Base-by-base conservation (phyloP, 1,140 invertebrate species). In the Drosophila tsacasi region DNA sequence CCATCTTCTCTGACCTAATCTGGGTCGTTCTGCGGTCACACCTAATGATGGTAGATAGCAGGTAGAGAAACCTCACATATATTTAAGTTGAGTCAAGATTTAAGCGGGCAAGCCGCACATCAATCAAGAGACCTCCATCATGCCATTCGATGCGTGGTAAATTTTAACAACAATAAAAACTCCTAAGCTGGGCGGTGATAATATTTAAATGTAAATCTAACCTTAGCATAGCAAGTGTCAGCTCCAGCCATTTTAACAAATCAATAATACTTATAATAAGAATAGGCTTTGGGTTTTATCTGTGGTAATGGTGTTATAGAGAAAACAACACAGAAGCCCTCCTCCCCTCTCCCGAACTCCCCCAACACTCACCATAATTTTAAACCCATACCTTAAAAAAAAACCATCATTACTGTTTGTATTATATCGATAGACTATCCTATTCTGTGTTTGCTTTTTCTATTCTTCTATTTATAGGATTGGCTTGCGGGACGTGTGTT, bases 401-500 rank as follows among this genome's bases (percentile, higher is more conserved):
- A 50, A 47, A 8, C 21, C 46, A 23, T 27, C 44, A 57, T 69
- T 64, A 79, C 76, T 72, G 37, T 64, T 39, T 87, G 85, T 87
- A 90, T 71, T 54, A 82, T 85, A 91, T 71, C 49, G 39, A 85
- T 72, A 50, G 40, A 79, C 79, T 86, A 68, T 89, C 86, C 80
- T 86, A 74, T 86, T 90, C 84, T 92, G 84, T 92, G 87, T 86
- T 76, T 91, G 91, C 80, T 83, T 84, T 91, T 78, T 78, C 64
- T 68, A 77, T 77, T 89, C 66, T 92, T 90, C 35, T 95, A 81
- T 68, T 87, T 94, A 76, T 94, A 95, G 94, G 94, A 94, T 92
- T 94, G 80, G 94, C 93, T 74, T 93, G 94, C 79, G 94, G 95
- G 84, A 96, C 96, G 81, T 98, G 97, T 93, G 97, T 97, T 71